Evolutionary conservation across 2,113 vertebrate species (phyloP).

Genomic region (Cavia aperea): DNA sequence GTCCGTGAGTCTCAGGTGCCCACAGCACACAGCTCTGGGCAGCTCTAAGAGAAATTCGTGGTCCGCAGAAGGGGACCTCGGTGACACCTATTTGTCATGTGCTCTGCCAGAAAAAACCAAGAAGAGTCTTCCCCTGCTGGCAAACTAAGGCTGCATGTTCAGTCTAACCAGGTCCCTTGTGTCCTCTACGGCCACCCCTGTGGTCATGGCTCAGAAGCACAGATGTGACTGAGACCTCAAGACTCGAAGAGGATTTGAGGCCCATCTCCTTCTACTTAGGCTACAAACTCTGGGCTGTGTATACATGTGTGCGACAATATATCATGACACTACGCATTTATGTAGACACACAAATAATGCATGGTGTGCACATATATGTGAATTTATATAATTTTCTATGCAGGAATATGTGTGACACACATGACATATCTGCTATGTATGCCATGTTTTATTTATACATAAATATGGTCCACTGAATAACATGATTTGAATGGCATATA

Average conservation of each 20-base stretch:
- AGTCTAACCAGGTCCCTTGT: not conserved
- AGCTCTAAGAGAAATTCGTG: conserved; percentile 6
- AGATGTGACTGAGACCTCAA: not conserved
- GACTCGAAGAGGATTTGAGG: not conserved
- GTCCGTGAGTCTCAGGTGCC: rapidly evolving
- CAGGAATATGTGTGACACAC: not conserved
- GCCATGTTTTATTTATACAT: not conserved
- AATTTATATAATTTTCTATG: not conserved
- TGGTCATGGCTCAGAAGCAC: not conserved
- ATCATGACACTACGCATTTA: not conserved
- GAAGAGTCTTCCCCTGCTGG: not conserved
- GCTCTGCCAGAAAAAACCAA: not conserved
- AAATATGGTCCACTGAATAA: not conserved
- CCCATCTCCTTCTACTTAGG: not conserved
- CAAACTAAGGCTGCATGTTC: not conserved
- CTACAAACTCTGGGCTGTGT: not conserved
- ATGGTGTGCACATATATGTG: not conserved
- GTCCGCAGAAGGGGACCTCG: conserved; percentile 30
- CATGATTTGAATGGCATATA: not conserved
- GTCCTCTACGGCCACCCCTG: not conserved
- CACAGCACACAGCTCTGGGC: not conserved
- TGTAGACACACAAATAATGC: not conserved
- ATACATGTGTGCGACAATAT: not conserved
- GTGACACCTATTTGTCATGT: not conserved
- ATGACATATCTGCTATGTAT: not conserved